These are phyloP conservation scores for Cervus canadensis DNA, from an alignment of 2,113 vertebrate genomes.

Conservation along the genomic window DNA sequence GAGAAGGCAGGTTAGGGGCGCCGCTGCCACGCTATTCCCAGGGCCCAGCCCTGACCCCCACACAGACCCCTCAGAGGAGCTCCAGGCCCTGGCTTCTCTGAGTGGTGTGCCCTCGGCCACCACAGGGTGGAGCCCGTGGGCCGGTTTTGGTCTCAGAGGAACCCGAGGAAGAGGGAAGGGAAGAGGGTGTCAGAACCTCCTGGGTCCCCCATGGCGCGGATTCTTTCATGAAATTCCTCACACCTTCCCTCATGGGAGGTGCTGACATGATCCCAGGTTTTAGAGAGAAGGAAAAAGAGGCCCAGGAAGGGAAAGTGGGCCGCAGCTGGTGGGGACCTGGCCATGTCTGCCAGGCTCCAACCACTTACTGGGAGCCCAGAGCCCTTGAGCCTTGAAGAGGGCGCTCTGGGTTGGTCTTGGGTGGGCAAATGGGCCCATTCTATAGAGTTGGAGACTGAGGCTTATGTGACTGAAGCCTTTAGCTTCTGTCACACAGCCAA, in stretches of 20 bases:
- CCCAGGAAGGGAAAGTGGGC: not conserved
- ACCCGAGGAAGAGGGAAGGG: rapidly evolving
- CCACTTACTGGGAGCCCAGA: not conserved
- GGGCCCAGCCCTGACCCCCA: rapidly evolving
- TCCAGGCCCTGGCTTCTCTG: not conserved
- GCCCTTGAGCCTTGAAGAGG: not conserved
- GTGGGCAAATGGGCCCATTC: not conserved
- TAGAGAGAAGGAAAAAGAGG: not conserved
- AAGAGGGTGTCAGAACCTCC: not conserved
- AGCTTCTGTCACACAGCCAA: not conserved
- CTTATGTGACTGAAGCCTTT: not conserved
- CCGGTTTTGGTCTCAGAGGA: not conserved
- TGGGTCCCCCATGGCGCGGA: not conserved
- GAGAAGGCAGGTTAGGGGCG: not conserved
- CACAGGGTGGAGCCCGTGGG: not conserved
- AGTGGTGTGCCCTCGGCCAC: not conserved
- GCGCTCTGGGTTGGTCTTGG: rapidly evolving
- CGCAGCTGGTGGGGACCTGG: not conserved
- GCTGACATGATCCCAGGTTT: rapidly evolving
- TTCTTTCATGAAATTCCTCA: not conserved
- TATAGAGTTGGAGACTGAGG: not conserved
- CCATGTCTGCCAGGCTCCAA: not conserved
- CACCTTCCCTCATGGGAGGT: not conserved
- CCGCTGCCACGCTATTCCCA: not conserved
- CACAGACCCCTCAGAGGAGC: not conserved